Evolutionary conservation across 2,888 invertebrate genomes (phyloP).

Genomic region (Apotomis capreana): DNA sequence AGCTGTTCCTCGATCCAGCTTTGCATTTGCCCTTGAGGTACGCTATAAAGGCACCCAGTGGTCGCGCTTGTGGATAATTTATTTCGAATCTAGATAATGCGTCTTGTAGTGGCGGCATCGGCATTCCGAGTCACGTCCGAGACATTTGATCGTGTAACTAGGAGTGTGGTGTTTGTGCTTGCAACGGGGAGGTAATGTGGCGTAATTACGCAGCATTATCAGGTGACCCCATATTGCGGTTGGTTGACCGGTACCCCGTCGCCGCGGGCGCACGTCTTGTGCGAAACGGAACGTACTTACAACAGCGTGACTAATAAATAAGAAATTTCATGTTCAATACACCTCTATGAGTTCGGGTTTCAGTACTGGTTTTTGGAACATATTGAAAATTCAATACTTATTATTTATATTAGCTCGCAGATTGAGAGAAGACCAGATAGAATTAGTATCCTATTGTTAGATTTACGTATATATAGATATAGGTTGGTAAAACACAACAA

Average conservation of each 20-base stretch:
- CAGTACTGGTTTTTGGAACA: background rate
- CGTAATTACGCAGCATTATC: conserved; percentile 80
- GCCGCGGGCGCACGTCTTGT: conserved; percentile 40
- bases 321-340: conserved; percentile 27
- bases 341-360: conserved; percentile 15
- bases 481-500: conserved; percentile 4
- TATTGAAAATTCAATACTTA: background rate
- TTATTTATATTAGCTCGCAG: too few relatives aligned
- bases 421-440: background rate
- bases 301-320: conserved; percentile 37
- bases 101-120: conserved; percentile 65
- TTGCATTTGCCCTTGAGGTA: conserved; percentile 63
- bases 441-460: background rate
- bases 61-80: conserved; percentile 72
- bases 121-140: conserved; percentile 72
- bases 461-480: background rate
- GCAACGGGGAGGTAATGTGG: conserved; percentile 65
- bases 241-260: conserved; percentile 49
- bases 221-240: conserved; percentile 80
- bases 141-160: conserved; percentile 79
- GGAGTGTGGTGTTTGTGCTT: conserved; percentile 70
- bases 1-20: conserved; percentile 38
- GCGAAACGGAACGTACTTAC: conserved; percentile 38
- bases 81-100: conserved; percentile 73
- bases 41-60: conserved; percentile 59